These are phyloP conservation scores for Drosophila neonasuta DNA, from an alignment of 2,888 invertebrate genomes.

Conservation along the genomic window DNA sequence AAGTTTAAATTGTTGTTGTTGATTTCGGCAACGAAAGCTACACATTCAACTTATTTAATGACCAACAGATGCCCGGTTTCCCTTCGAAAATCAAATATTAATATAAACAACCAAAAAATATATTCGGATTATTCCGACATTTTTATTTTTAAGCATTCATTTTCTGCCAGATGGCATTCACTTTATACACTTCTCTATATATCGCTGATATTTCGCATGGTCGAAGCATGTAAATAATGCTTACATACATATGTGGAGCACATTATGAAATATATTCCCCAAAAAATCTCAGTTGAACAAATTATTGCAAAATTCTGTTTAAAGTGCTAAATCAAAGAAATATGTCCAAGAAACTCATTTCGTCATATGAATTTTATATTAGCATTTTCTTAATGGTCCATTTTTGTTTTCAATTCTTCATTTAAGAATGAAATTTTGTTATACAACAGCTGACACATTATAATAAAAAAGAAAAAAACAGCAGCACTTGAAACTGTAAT, in stretches of 20 bases:
- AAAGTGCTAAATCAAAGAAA: neutral
- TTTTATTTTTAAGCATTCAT: slow-evolving; percentile 14
- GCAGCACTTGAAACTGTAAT: too few relatives aligned
- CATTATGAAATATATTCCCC: too few relatives aligned
- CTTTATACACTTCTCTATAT: neutral
- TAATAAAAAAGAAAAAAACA: too few relatives aligned
- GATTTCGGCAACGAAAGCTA: slow-evolving; percentile 33
- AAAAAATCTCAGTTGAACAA: neutral
- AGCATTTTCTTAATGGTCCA: too few relatives aligned
- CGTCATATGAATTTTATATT: too few relatives aligned
- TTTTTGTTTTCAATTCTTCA: too few relatives aligned
- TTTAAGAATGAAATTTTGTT: too few relatives aligned
- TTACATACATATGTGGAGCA: too few relatives aligned
- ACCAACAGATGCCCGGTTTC: slow-evolving; percentile 25
- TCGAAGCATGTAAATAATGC: too few relatives aligned
- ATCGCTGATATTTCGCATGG: neutral
- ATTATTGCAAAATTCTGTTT: neutral
- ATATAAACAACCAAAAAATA: slow-evolving; percentile 3
- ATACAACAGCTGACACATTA: too few relatives aligned
- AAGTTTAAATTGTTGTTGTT: slow-evolving; percentile 7
- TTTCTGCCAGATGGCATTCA: slow-evolving; percentile 15
- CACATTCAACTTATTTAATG: slow-evolving; percentile 19
- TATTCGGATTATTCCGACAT: neutral
- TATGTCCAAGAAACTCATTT: too few relatives aligned
- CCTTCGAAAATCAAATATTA: slow-evolving; percentile 5